These are phyloP conservation scores for Acrobasis repandana DNA, from an alignment of 2,888 invertebrate species.

Conservation along the genomic window DNA sequence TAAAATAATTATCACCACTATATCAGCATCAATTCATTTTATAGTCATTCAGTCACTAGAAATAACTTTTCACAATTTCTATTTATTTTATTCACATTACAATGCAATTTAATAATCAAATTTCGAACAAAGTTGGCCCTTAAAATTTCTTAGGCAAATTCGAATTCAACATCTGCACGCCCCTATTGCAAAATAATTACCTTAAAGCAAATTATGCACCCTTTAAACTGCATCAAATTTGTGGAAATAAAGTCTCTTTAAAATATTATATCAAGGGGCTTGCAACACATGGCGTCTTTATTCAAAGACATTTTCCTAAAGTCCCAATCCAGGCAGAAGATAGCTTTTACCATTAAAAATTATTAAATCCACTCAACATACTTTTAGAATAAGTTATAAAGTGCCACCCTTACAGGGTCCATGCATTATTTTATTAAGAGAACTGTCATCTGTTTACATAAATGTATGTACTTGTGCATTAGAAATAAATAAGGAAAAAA, in stretches of 20 bases:
- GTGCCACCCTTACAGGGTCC: no score
- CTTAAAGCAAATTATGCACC: conserved; percentile 79
- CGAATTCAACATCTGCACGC: conserved; percentile 71
- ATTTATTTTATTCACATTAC: conserved; percentile 53
- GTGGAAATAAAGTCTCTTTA: conserved; percentile 68
- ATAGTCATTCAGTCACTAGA: neutral
- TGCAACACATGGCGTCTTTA: conserved; percentile 71
- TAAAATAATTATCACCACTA: no score
- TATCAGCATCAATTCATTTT: neutral
- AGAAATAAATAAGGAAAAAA: no score
- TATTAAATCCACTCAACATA: no score
- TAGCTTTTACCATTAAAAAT: neutral
- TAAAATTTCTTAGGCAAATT: conserved; percentile 64
- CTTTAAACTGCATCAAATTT: conserved; percentile 78
- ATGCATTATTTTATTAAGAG: no score
- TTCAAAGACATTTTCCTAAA: conserved; percentile 66
- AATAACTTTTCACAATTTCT: conserved; percentile 26
- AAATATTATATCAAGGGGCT: conserved; percentile 65
- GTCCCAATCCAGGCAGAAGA: conserved; percentile 22
- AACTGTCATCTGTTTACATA: no score
- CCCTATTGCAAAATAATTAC: conserved; percentile 80
- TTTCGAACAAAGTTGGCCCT: conserved; percentile 60
- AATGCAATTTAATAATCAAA: conserved; percentile 62
- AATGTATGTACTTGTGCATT: no score
- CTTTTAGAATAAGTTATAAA: no score